These are phyloP conservation scores for Dinomys branickii DNA, from an alignment of 2,113 vertebrate species.

Conservation along the genomic window DNA sequence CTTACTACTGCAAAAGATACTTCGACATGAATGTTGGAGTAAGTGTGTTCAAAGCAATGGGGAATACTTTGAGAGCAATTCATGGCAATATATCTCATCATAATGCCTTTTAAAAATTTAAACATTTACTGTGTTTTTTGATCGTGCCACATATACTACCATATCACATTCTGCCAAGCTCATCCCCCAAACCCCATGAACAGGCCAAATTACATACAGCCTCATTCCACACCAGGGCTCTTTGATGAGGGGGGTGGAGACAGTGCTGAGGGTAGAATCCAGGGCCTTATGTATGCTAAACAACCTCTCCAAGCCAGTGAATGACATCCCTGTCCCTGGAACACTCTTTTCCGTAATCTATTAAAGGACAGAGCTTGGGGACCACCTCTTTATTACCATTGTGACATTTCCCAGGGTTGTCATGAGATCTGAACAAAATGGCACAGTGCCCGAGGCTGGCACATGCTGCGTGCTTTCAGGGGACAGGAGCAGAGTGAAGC, in stretches of 20 bases:
- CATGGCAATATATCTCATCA: neutral
- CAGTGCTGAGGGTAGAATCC: neutral
- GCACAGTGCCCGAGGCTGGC: fast-evolving
- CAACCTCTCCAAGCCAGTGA: neutral
- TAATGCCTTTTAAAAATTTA: neutral
- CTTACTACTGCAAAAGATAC: neutral
- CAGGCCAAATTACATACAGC: neutral
- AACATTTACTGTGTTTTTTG: neutral
- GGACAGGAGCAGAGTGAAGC: fast-evolving
- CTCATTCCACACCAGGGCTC: neutral
- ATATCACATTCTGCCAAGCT: neutral
- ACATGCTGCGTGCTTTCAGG: fast-evolving
- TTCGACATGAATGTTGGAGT: neutral
- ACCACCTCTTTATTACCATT: neutral
- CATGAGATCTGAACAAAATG: fast-evolving
- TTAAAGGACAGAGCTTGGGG: fast-evolving
- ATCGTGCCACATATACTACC: neutral
- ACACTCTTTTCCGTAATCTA: neutral
- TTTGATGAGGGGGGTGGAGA: neutral
- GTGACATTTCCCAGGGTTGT: neutral
- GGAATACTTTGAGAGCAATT: neutral
- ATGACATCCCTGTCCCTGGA: neutral
- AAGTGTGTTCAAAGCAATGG: neutral
- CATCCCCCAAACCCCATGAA: no score
- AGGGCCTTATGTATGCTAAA: neutral